phyloP scores from a whole-genome alignment of 2,113 vertebrate genomes.

The human region DNA sequence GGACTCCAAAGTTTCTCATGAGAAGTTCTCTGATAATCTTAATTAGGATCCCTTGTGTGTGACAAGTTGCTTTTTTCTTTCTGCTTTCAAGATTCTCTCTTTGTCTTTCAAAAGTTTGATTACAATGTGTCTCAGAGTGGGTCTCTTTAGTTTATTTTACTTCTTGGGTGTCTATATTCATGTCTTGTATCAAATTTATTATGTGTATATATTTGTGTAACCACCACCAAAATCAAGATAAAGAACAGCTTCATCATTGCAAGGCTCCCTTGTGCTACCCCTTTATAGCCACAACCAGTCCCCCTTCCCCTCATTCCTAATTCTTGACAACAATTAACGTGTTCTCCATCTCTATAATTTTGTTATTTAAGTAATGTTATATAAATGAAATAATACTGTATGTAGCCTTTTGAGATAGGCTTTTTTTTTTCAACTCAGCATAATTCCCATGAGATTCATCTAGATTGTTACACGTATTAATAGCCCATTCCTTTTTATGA shows the following conservation, averaged over 20 bases:
- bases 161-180: neutral
- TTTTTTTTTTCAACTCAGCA: neutral
- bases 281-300: no score
- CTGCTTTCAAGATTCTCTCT: neutral
- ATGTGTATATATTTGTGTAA: neutral
- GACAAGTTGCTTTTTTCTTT: neutral
- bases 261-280: neutral
- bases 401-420: neutral
- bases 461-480: neutral
- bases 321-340: neutral
- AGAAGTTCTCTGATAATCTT: neutral
- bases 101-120: neutral
- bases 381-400: neutral
- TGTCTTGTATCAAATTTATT: neutral
- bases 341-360: neutral
- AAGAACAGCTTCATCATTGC: neutral
- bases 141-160: neutral
- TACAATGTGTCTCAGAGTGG: neutral
- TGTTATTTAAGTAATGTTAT: neutral
- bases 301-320: neutral
- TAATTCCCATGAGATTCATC: neutral
- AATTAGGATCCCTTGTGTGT: neutral
- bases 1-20: neutral
- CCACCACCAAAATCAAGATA: neutral
- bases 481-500: neutral